phyloP scores from a whole-genome alignment of 2,797 vertebrate genomes.

The Meda fulgida region DNA sequence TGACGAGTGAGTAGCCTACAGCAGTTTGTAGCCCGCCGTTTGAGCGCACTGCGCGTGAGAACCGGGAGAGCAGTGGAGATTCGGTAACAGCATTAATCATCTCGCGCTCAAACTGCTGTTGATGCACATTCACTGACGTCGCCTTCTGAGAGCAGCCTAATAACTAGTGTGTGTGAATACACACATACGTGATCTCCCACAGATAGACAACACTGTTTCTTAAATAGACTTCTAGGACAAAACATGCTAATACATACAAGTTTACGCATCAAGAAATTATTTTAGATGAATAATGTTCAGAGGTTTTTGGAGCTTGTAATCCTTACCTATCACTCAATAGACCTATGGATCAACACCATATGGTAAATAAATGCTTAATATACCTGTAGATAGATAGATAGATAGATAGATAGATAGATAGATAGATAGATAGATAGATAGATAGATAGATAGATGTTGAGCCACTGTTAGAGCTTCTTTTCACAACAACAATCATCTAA shows the following conservation, averaged over 20 bases:
- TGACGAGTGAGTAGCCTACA: slow-evolving; percentile 43
- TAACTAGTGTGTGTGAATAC: slow-evolving; percentile 14
- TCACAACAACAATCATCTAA: slow-evolving; percentile 35
- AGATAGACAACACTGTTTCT: slow-evolving; percentile 21
- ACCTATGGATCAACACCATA: too few species aligned
- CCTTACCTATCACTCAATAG: neutral
- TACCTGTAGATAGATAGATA: too few species aligned
- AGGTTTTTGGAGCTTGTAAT: neutral
- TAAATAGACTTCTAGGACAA: neutral
- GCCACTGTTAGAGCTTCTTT: neutral
- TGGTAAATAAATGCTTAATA: too few species aligned
- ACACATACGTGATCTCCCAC: slow-evolving; percentile 22
- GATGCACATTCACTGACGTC: slow-evolving; percentile 57
- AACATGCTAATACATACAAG: neutral
- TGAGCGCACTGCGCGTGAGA: slow-evolving; percentile 41
- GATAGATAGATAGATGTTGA: neutral
- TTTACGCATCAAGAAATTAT: neutral
- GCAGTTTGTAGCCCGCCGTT: slow-evolving; percentile 17
- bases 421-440: neutral
- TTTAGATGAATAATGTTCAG: neutral
- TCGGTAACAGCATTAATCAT: slow-evolving; percentile 56
- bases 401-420: neutral
- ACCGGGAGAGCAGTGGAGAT: slow-evolving; percentile 40
- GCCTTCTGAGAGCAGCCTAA: slow-evolving; percentile 23
- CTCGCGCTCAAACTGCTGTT: slow-evolving; percentile 32